phyloP scores from a whole-genome alignment of 2,888 invertebrate genomes.

The Sphecodes monilicornis region DNA sequence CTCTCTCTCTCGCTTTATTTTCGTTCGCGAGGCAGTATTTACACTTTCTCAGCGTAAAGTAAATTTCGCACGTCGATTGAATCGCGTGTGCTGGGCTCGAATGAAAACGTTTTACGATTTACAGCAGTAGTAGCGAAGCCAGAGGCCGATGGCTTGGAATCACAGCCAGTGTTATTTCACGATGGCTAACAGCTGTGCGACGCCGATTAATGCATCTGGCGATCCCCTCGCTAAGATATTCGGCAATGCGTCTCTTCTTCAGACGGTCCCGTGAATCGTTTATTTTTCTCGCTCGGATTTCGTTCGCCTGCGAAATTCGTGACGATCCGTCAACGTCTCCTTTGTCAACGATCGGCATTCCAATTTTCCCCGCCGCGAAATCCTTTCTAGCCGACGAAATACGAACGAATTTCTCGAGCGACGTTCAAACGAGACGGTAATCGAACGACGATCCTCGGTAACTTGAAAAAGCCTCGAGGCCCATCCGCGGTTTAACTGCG shows the following conservation, averaged over 20 bases:
- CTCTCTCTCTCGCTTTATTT: background rate
- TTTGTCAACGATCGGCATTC: background rate
- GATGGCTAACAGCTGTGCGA: constrained; percentile 44
- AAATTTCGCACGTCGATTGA: background rate
- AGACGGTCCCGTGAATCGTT: background rate
- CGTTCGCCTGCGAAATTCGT: constrained; percentile 70
- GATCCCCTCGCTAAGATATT: constrained; percentile 14
- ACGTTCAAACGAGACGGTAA: constrained; percentile 34
- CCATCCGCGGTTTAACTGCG: too few relatives aligned
- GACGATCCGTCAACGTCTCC: constrained; percentile 70
- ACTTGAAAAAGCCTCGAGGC: constrained; percentile 31
- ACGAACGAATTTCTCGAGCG: constrained; percentile 23
- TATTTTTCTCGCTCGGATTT: constrained; percentile 20
- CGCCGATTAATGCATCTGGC: constrained; percentile 44
- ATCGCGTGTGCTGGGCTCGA: background rate
- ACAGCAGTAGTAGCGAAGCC: background rate
- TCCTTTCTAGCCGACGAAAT: background rate
- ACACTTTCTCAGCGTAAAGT: background rate
- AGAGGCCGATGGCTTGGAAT: constrained; percentile 30
- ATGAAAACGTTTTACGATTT: constrained; percentile 13
- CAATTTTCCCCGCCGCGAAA: constrained; percentile 24
- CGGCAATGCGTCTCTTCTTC: constrained; percentile 7
- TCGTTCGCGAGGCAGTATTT: background rate
- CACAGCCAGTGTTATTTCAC: constrained; percentile 29
- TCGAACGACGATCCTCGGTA: constrained; percentile 11